These are phyloP conservation scores for Pseudomyrmex pallidus DNA, from an alignment of 1,140 invertebrate genomes.

Conservation along the genomic window DNA sequence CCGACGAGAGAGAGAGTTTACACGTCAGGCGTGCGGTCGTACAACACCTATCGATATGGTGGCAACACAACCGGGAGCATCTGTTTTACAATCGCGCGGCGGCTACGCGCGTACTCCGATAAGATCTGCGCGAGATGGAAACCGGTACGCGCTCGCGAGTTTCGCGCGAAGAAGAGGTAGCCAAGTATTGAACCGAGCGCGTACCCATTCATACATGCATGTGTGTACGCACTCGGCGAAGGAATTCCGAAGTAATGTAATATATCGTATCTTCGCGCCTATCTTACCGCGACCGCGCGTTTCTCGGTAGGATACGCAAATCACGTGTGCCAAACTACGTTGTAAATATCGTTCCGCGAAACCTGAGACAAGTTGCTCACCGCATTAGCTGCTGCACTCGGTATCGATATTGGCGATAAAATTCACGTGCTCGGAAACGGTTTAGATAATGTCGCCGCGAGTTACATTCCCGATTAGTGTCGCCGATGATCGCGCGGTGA, in stretches of 20 bases:
- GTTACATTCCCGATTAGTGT: neutral
- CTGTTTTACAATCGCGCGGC: conserved; percentile 69
- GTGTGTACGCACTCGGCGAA: conserved; percentile 1
- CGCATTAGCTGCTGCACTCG: neutral
- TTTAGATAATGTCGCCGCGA: neutral
- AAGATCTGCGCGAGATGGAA: conserved; percentile 74
- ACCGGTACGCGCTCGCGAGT: conserved; percentile 73
- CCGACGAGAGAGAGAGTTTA: conserved; percentile 1
- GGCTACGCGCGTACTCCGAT: conserved; percentile 47
- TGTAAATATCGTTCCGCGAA: neutral
- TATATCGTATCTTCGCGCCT: conserved; percentile 30
- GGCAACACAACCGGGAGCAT: conserved; percentile 65
- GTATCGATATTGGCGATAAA: conserved; percentile 42
- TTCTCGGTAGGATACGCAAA: neutral
- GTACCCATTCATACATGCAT: conserved; percentile 13
- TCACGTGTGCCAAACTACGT: conserved; percentile 16
- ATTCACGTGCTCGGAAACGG: neutral
- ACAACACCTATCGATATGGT: conserved; percentile 23
- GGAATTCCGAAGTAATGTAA: conserved; percentile 25
- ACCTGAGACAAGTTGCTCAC: neutral
- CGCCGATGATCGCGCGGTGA: conserved; percentile 39
- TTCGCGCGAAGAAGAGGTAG: conserved; percentile 49
- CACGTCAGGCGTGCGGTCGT: conserved; percentile 7
- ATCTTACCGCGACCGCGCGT: neutral
- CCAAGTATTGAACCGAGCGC: conserved; percentile 40